Conservation (phyloP, 1,140 invertebrate genomes). For the Drosophila novamexicana region DNA sequence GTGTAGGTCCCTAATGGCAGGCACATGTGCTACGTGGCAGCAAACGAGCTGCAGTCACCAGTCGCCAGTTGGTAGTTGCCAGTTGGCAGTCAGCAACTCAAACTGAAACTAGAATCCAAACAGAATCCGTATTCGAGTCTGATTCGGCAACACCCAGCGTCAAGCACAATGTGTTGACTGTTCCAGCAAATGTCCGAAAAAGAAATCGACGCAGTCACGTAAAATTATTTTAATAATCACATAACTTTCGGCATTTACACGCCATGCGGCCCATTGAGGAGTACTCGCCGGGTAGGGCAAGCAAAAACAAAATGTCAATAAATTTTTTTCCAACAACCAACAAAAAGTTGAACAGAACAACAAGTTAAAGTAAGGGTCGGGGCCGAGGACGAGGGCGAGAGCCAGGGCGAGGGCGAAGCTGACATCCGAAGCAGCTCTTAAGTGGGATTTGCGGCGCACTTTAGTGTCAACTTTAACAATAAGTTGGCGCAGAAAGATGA, state of each 20-base stretch:
- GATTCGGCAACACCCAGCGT: conserved; percentile 1
- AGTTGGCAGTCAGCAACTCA: neutral
- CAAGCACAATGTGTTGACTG: conserved; percentile 30
- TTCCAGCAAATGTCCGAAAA: conserved; percentile 59
- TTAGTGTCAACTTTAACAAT: conserved; percentile 82
- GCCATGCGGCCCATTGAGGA: conserved; percentile 65
- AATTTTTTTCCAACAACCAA: conserved; percentile 45
- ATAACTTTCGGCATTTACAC: conserved; percentile 82
- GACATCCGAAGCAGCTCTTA: conserved; percentile 59
- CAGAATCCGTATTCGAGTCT: conserved; percentile 4
- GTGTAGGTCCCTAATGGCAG: conserved; percentile 76
- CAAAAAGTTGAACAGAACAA: conserved; percentile 51
- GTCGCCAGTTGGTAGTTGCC: conserved; percentile 26
- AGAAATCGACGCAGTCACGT: conserved; percentile 81
- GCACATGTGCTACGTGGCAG: conserved; percentile 77
- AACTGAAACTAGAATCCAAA: conserved; percentile 24
- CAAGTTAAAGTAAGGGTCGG: conserved; percentile 50
- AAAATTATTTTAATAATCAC: conserved; percentile 83
- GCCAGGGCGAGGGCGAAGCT: neutral
- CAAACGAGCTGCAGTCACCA: conserved; percentile 72
- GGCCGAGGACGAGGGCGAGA: neutral
- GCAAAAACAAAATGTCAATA: conserved; percentile 75
- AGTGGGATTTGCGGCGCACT: conserved; percentile 79
- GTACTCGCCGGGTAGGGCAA: neutral
- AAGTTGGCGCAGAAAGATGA: conserved; percentile 56